Evolutionary conservation across 2,113 vertebrate genomes (phyloP).

Genomic region (Quiscalus mexicanus): DNA sequence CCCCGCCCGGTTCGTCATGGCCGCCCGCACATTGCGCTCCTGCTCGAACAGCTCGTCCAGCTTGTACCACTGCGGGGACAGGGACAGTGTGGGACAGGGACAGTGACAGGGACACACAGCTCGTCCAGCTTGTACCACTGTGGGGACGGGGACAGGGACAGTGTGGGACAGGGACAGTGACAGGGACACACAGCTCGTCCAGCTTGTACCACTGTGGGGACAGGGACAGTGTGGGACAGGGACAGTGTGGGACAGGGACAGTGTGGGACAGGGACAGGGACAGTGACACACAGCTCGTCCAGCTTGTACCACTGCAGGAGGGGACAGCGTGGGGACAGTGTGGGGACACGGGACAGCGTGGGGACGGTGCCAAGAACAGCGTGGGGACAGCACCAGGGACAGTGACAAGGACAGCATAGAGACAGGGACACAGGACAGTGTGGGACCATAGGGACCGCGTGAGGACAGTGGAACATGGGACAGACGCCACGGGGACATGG

Average conservation of each 20-base stretch:
- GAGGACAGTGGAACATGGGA: too few species aligned
- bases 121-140: too few species aligned
- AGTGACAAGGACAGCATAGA: not conserved
- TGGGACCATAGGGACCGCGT: too few species aligned
- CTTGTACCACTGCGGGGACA: not conserved
- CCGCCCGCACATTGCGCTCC: not conserved
- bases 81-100: not conserved
- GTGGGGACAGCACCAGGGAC: too few species aligned
- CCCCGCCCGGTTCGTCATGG: not conserved
- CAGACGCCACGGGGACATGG: too few species aligned
- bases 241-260: too few species aligned
- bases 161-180: not conserved
- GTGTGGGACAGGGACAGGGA: not conserved
- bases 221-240: not conserved
- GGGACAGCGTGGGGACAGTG: not conserved
- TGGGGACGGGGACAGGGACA: too few species aligned
- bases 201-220: not conserved
- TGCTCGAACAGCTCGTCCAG: not conserved
- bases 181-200: too few species aligned
- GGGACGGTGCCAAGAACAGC: not conserved
- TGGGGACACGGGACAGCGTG: not conserved
- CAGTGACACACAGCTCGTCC: not conserved
- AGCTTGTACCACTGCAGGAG: not conserved
- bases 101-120: too few species aligned
- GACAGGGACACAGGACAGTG: not conserved